A percentile compares a stretch with the other conserved stretches of the same genome.
phyloP scores from a whole-genome alignment of 2,888 invertebrate genomes.

The Odontomyia ornata region DNA sequence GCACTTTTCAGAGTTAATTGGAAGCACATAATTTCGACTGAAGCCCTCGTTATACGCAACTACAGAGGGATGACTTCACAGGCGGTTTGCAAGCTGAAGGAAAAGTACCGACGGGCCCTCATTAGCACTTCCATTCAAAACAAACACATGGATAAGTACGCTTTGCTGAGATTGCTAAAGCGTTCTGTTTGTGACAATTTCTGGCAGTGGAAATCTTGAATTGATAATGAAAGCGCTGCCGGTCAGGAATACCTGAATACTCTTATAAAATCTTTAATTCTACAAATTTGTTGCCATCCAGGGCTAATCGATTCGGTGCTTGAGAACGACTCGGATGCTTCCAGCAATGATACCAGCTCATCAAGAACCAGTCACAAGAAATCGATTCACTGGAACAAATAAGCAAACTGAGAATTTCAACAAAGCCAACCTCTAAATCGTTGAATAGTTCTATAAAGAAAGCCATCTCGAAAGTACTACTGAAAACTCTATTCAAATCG shows the following conservation, averaged over 20 bases:
- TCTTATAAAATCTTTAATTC: constrained; percentile 85
- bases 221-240: constrained; percentile 82
- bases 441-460: constrained; percentile 62
- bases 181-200: constrained; percentile 91
- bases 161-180: constrained; percentile 82
- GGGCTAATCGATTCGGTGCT: constrained; percentile 77
- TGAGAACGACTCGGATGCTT: constrained; percentile 61
- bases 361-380: constrained; percentile 63
- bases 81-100: constrained; percentile 73
- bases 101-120: constrained; percentile 79
- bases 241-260: constrained; percentile 85
- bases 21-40: constrained; percentile 90
- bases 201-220: constrained; percentile 91
- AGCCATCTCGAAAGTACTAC: constrained; percentile 68
- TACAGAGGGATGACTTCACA: constrained; percentile 78
- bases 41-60: constrained; percentile 92
- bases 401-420: constrained; percentile 69
- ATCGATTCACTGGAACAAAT: constrained; percentile 73
- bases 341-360: constrained; percentile 59
- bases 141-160: constrained; percentile 83
- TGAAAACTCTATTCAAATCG: constrained; percentile 70
- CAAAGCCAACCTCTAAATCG: constrained; percentile 49
- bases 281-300: constrained; percentile 92
- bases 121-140: constrained; percentile 98
- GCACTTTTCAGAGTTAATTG: constrained; percentile 78